Base-by-base conservation (phyloP, 2,888 invertebrate genomes). In the Leucania comma region DNA sequence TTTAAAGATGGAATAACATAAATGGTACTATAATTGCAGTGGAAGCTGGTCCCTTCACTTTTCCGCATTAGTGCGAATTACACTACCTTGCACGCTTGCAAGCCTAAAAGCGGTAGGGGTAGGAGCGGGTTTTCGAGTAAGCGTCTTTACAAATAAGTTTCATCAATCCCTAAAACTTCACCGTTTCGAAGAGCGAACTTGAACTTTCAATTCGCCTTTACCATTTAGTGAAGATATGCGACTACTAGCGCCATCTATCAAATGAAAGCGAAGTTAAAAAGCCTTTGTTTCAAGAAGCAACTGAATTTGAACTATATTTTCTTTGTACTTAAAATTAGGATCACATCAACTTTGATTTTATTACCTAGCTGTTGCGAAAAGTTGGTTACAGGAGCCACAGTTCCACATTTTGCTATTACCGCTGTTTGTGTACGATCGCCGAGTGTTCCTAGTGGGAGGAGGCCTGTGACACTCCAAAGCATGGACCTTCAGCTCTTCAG, bases 351-450 rank as follows among this genome's bases (percentile, higher is more conserved):
- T 48, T 51, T 2, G 1, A 51, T 32, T 48, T 48, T 24, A 56
- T 53, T 86, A 95, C 95, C 96, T 93, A 26, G 96, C 96, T 17
- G 95, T 95, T 60, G 92, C 87, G 83, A 96, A 96, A 2, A 96
- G 90, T 84, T 96, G 96, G 68, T 96, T 95, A 62, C 96, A 96
- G 32, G 95, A 96, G 0, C 95, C 95, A 76, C 95, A 96, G 79
- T 96, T 96, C 95, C 95, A 96, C 95, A 96, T 95, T 87, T 96
- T 96, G 54, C 84, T 93, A 54, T 77, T 93, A 51, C 86, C 91
- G 14, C 77, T 84, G 22, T 87, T 90, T 0, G 89, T 87, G 77
- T 91, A 95, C 0, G 90, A 78, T 8, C 93, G 88, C 6, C 92
- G 86, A 0, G 83, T 83, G 59, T 80, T 89, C 48, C 87, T 88